phyloP scores from a whole-genome alignment of 2,113 vertebrate genomes.

The Junco hyemalis region DNA sequence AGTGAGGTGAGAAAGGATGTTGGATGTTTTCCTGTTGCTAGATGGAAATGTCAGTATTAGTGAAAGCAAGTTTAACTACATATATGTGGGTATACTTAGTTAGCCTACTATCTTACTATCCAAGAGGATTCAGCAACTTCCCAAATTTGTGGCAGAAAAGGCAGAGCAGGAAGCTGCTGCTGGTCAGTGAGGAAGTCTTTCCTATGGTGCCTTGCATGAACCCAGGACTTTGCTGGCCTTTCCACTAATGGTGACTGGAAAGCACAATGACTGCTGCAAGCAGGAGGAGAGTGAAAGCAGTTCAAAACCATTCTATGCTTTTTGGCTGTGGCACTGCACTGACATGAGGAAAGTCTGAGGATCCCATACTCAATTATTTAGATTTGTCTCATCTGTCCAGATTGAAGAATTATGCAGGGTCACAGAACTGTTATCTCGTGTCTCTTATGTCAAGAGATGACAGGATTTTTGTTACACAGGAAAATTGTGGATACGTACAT shows the following conservation, averaged over 20 bases:
- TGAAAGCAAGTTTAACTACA: not conserved
- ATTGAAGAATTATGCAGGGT: not conserved
- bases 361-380: conserved; percentile 6
- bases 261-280: not conserved
- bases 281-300: rapidly evolving
- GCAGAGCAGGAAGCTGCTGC: not conserved
- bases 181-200: not conserved
- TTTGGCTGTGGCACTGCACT: not conserved
- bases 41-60: not conserved
- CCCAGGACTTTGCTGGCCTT: not conserved
- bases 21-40: not conserved
- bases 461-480: conserved; percentile 1
- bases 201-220: not conserved
- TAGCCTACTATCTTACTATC: not conserved
- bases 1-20: not conserved
- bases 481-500: not conserved
- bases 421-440: not conserved
- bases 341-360: not conserved
- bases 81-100: not conserved
- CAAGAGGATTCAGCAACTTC: not conserved
- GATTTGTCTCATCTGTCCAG: conserved; percentile 12
- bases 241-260: rapidly evolving
- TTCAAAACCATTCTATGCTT: not conserved
- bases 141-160: not conserved
- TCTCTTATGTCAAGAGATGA: not conserved